Evolutionary conservation across 1,140 invertebrate species (phyloP), one percentile per base, ranked within the genome.

Genomic region (Colletes latitarsis): DNA sequence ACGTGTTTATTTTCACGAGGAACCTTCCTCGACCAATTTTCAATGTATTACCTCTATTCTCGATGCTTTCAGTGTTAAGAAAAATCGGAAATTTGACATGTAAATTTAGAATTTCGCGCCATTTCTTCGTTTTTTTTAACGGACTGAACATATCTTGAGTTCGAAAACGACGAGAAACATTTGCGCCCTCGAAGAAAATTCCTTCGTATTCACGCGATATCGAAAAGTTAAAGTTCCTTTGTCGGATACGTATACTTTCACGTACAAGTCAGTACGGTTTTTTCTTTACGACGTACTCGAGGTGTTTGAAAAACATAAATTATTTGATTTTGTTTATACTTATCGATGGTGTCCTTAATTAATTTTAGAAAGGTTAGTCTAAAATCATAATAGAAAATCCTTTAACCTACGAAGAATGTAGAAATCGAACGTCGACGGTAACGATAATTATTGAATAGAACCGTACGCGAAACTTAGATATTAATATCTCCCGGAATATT

Each of bases 211-310:
- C 76, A 68, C 58, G 71, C 68, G 63, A 73, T 70, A 77, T 77
- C 68, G 67, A 78, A 86, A 77, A 73, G 81, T 86, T 77, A 58
- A 86, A 83, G 81, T 86, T 87, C 77, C 85, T 81, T 87, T 67
- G 62, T 67, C 58, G 60, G 70, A 86, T 86, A 87, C 85, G 85
- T 87, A 87, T 87, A 87, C 85, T 87, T 87, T 87, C 85, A 77
- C 84, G 85, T 87, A 87, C 85, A 77, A 55, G 53, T 78, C 57
- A 66, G 80, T 86, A 85, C 83, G 80, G 52, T 78, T 84, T 78
- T 84, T 17, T 60, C 58, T 53, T 84, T 74, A 82, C 80, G 49
- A 63, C 67, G 62, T 86, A 82, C 63, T 62, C 58, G 80, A 78
- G 66, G 43, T 74, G 49, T 77, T 67, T 69, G 71, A 79, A 67